Evolutionary conservation across 2,888 invertebrate genomes (phyloP).

Genomic region (Ormyrus labotus): DNA sequence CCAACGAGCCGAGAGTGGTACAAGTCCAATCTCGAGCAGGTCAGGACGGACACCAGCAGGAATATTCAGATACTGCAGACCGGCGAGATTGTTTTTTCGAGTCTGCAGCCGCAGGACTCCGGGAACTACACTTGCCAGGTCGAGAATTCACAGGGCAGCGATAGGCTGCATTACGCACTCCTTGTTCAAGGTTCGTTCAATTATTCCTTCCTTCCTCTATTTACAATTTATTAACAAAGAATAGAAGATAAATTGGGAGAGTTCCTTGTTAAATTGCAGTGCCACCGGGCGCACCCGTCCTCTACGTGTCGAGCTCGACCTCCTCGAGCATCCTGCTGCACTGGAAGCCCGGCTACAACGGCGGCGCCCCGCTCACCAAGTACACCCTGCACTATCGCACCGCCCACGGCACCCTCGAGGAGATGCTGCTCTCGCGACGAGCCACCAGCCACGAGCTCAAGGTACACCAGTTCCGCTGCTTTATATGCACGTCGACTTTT

Average conservation of each 20-base stretch:
- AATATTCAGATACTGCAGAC: slow-evolving; percentile 81
- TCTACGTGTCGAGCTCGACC: slow-evolving; percentile 86
- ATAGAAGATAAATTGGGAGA: background rate
- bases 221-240: background rate
- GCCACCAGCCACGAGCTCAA: slow-evolving; percentile 83
- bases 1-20: slow-evolving; percentile 82
- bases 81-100: slow-evolving; percentile 82
- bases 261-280: slow-evolving; percentile 74
- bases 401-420: slow-evolving; percentile 82
- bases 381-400: slow-evolving; percentile 83
- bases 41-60: slow-evolving; percentile 79
- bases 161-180: slow-evolving; percentile 81
- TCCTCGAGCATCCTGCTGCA: slow-evolving; percentile 85
- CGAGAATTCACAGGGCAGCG: slow-evolving; percentile 83
- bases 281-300: slow-evolving; percentile 84
- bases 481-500: slow-evolving; percentile 7
- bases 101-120: slow-evolving; percentile 81
- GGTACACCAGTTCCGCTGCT: slow-evolving; percentile 68
- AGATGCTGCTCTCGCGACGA: slow-evolving; percentile 80
- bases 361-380: slow-evolving; percentile 83
- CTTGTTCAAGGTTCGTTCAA: slow-evolving; percentile 79
- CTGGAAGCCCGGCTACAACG: slow-evolving; percentile 85
- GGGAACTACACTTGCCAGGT: slow-evolving; percentile 86
- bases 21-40: slow-evolving; percentile 78
- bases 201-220: background rate